A percentile compares a stretch with the other conserved stretches of the same genome.
phyloP scores from a whole-genome alignment of 2,888 invertebrate genomes.

The Watsonalla cultraria region DNA sequence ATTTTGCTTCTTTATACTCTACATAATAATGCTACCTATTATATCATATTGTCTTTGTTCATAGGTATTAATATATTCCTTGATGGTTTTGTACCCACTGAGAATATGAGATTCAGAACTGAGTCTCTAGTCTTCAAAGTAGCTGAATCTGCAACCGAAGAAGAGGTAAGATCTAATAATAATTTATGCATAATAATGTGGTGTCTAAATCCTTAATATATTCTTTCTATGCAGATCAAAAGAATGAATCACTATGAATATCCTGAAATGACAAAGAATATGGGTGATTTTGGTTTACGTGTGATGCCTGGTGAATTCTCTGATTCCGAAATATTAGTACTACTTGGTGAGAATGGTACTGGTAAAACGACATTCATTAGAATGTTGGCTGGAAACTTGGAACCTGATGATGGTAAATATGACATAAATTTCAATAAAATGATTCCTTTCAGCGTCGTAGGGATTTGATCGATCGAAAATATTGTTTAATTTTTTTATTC shows the following conservation, averaged over 20 bases:
- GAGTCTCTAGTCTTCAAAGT: constrained; percentile 98
- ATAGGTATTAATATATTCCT: constrained; percentile 98
- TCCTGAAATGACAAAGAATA: constrained; percentile 92
- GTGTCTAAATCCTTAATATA: not conserved
- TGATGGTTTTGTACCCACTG: constrained; percentile 99
- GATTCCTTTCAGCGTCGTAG: no score
- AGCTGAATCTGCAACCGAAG: constrained; percentile 97
- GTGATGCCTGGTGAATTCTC: constrained; percentile 97
- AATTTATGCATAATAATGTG: not conserved
- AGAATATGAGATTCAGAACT: constrained; percentile 98
- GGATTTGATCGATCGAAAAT: no score
- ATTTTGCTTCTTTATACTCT: not conserved
- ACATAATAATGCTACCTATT: not conserved
- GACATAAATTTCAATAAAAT: not conserved
- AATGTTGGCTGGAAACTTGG: constrained; percentile 97
- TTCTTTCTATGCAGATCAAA: constrained; percentile 79
- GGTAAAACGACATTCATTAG: constrained; percentile 99
- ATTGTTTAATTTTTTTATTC: no score
- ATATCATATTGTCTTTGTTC: constrained; percentile 12
- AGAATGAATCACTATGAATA: constrained; percentile 98
- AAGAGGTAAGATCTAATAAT: constrained; percentile 81
- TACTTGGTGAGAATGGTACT: constrained; percentile 98
- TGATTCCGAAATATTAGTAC: constrained; percentile 98
- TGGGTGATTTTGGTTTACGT: constrained; percentile 87
- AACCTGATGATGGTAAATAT: constrained; percentile 86